Base-by-base conservation (phyloP, 2,888 invertebrate species). In the Slavum lentiscoides region DNA sequence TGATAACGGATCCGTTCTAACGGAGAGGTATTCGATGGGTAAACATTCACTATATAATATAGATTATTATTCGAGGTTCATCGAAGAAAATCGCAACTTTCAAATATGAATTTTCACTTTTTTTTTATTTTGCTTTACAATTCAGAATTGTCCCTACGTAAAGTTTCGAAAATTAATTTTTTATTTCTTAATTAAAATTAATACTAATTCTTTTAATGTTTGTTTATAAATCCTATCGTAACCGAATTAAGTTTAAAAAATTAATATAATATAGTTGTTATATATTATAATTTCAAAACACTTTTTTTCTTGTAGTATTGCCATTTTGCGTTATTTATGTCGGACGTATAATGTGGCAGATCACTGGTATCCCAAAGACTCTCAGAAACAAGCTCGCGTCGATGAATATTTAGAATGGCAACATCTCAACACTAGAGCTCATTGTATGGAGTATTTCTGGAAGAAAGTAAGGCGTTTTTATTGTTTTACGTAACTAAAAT, bases 1-100 rank as follows among this genome's bases (percentile, higher is more conserved):
- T 81, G 91, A 92, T 84, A 88, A 90, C 87, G 91, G 90, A 67
- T 91, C 91, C 85, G 86, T 90, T 84, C 86, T 92, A 81, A 90
- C 89, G 43, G 92, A 92, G 86, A 90, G 84, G 84, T 49, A 49
- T 49, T 13, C 30, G 30, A 30, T 49, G 49, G 49, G 49, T 84
- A 66, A 62, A n/a, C 30, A 53, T 37, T 53, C 39, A 30, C 5
- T 13, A 30, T 61, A 23, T n/a, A n/a, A n/a, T n/a, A n/a, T n/a
- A n/a, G n/a, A n/a, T 61, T 61, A 11, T 11, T 61, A n/a, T n/a
- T n/a, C 8, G 4, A 21, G 21, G 21, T 59, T 21, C 3, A 49
- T 49, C 13, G 9, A 13, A 15, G 11, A 49, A 15, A 49, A 49
- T 13, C 49, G 1, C 11, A 49, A 49, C 11, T 13, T 13, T 49